Conservation (phyloP, 1,140 invertebrate species). For the Uloborus diversus region DNA sequence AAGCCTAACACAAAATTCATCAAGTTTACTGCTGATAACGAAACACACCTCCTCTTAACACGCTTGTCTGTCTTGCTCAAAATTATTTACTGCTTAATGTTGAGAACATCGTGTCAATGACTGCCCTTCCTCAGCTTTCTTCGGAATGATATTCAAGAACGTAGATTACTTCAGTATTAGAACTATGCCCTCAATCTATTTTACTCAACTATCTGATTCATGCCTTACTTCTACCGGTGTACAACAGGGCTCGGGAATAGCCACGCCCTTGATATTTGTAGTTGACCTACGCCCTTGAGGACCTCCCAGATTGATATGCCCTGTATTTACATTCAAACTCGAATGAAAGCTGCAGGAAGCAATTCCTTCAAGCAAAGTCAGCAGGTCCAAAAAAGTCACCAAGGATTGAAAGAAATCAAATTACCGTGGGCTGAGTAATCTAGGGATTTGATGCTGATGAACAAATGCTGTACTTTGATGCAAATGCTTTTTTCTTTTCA, state of each 20-base stretch:
- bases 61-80: too few species aligned
- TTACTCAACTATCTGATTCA: constrained; percentile 26
- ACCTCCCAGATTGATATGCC: constrained; percentile 13
- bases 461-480: too few species aligned
- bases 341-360: too few species aligned
- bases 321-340: constrained; percentile 17
- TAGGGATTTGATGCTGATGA: too few species aligned
- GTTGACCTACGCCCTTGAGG: constrained; percentile 11
- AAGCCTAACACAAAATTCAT: too few species aligned
- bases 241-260: background rate
- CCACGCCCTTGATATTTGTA: background rate
- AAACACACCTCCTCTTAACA: too few species aligned
- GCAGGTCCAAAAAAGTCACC: background rate
- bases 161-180: background rate
- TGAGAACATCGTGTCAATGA: too few species aligned
- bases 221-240: background rate
- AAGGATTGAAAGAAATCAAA: too few species aligned
- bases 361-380: too few species aligned
- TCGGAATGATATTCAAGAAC: background rate
- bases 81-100: too few species aligned
- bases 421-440: too few species aligned
- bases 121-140: background rate
- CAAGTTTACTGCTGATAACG: too few species aligned
- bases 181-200: constrained; percentile 18
- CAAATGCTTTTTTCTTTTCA: background rate